These are phyloP conservation scores for Phodopus roborovskii DNA, from an alignment of 2,113 vertebrate species.

Conservation along the genomic window DNA sequence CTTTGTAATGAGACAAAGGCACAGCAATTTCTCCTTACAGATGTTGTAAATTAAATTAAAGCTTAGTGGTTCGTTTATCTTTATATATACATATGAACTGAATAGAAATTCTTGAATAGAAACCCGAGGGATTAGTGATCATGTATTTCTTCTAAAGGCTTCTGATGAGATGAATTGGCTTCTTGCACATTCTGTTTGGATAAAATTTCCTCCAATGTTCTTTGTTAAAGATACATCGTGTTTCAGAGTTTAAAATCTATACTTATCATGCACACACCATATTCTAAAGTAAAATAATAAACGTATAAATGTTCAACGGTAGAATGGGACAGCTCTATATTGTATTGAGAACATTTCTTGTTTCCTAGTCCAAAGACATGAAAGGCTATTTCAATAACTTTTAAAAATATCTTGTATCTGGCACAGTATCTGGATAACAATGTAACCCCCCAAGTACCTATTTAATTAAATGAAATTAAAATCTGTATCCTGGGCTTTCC, in stretches of 20 bases:
- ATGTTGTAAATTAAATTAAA: slow-evolving; percentile 15
- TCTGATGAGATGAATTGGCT: neutral
- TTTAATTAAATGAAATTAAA: neutral
- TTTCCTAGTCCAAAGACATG: neutral
- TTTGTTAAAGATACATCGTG: neutral
- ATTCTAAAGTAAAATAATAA: neutral
- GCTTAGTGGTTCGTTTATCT: neutral
- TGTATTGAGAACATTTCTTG: neutral
- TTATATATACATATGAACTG: neutral
- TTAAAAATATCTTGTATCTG: neutral
- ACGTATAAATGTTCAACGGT: neutral
- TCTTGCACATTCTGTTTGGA: neutral
- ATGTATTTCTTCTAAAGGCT: slow-evolving; percentile 21
- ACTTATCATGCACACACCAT: neutral
- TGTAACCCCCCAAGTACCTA: neutral
- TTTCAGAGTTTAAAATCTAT: neutral
- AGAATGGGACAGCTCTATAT: neutral
- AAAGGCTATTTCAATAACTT: neutral
- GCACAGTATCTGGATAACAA: neutral
- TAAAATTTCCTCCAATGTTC: neutral
- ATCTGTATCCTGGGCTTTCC: neutral
- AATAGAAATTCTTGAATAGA: neutral
- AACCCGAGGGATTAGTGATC: neutral
- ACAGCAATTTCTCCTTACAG: neutral
- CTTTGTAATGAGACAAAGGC: neutral